These are phyloP conservation scores for Aricia agestis DNA, from an alignment of 1,140 invertebrate species.

Conservation along the genomic window DNA sequence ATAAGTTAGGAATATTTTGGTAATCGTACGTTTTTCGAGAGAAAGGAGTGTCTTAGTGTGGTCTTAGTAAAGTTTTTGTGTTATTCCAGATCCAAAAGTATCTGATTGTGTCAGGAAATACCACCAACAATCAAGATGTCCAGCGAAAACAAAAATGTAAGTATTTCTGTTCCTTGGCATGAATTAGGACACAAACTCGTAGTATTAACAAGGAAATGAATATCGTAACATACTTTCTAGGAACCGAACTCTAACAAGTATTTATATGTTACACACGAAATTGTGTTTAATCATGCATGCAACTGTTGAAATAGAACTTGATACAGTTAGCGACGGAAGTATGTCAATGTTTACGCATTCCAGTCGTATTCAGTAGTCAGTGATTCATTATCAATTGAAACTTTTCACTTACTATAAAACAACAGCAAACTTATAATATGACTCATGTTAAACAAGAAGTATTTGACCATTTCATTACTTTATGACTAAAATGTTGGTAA, in stretches of 20 bases:
- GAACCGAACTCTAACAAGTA: neutral
- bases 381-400: slow-evolving; percentile 44
- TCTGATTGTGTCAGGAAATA: neutral
- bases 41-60: neutral
- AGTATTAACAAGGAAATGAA: slow-evolving; percentile 13
- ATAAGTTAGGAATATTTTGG: neutral
- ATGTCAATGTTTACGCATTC: slow-evolving; percentile 48
- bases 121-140: slow-evolving; percentile 33
- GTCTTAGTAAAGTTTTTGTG: neutral
- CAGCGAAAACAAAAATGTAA: slow-evolving; percentile 53
- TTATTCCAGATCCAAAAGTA: neutral
- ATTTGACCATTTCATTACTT: too few relatives aligned
- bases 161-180: slow-evolving; percentile 18
- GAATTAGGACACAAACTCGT: neutral
- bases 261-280: slow-evolving; percentile 15
- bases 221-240: slow-evolving; percentile 22
- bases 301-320: slow-evolving; percentile 42
- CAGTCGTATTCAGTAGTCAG: slow-evolving; percentile 32
- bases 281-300: slow-evolving; percentile 27
- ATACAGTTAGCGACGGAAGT: slow-evolving; percentile 55
- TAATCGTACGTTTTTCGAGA: neutral
- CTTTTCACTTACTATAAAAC: slow-evolving; percentile 16
- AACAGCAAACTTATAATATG: slow-evolving; percentile 16
- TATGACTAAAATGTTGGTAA: too few relatives aligned
- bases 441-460: neutral